A percentile compares a stretch with the other conserved stretches of the same genome.
phyloP scores from a whole-genome alignment of 2,888 invertebrate genomes.

The Bimastos eiseni region DNA sequence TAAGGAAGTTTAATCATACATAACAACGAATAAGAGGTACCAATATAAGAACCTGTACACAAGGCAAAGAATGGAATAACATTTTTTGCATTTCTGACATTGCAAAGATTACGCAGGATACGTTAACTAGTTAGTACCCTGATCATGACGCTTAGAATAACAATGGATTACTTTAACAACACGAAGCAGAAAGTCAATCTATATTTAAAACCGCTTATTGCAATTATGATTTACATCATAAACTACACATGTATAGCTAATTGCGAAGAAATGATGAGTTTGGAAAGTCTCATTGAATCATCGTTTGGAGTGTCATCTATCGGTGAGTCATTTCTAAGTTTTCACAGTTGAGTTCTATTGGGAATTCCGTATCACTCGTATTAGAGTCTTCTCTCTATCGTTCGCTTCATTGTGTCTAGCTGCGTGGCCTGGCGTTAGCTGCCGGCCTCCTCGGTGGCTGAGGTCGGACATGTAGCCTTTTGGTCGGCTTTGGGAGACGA shows the following conservation, averaged over 20 bases:
- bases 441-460: not conserved
- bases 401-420: not conserved
- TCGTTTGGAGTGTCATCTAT: not conserved
- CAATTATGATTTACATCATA: constrained; percentile 14
- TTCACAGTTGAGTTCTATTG: not conserved
- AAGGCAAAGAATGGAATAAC: constrained; percentile 15
- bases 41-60: constrained; percentile 22
- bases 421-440: not conserved
- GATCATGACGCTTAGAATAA: constrained; percentile 5
- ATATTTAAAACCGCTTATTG: not conserved
- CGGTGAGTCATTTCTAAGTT: not conserved
- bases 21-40: constrained; percentile 14
- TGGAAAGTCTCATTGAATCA: not conserved
- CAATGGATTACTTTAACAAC: not conserved
- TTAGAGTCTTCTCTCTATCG: not conserved
- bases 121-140: constrained; percentile 6
- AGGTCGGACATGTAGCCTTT: not conserved
- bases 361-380: constrained; percentile 13
- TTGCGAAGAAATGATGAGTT: not conserved
- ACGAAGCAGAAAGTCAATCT: not conserved
- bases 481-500: not conserved
- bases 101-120: constrained; percentile 15
- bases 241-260: constrained; percentile 9
- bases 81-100: constrained; percentile 24
- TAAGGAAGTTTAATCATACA: constrained; percentile 21